Base-by-base conservation (phyloP, 2,113 vertebrate genomes). In the Balaeniceps rex region DNA sequence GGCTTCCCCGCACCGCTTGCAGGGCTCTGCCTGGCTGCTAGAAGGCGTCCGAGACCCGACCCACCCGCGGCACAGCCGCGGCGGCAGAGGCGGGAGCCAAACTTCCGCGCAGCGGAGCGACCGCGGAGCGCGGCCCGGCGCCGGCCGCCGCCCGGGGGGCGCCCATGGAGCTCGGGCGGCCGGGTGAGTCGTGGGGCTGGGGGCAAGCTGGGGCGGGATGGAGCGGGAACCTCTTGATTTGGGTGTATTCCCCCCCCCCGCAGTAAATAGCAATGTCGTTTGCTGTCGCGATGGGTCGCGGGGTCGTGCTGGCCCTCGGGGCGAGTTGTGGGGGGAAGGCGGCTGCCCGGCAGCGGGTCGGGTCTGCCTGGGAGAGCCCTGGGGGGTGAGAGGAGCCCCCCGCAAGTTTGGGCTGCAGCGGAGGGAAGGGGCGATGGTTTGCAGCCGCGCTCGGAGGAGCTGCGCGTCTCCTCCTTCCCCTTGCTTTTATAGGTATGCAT, bases 21-120 rank as follows among this genome's bases (percentile, higher is more conserved):
- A 87, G 91, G 83, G 82, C 79, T 24, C 90, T 93, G 87, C 95
- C 85, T 81, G 76, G 52, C 96, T 93, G 93, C 83, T 88, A 96
- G 94, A 90, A 96, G 96, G 91, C 96, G 94, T 93, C 75, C 84
- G 91, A 86, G 90, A 85, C 86, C 64, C 87, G 76, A 90, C 92
- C 86, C 96, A 88, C 93, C 71, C 81, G 87, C 85, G 91, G 89
- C 94, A 97, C 92, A 94, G 90, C 79, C 42, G 14, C 90, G 33
- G 90, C 81, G 44, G 7, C 86, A 61, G 44, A 74, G 19, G 52
- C 78, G 69, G 52, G 60, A 88, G 89, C 22, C 88, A 83, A 91
- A 95, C 77, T 94, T 93, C 12, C 4, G 63, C 47, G 10, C 42
- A 21, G 84, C 76, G 51, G 36, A 95, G 47, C 52, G 7, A 25